Percentiles rank a stretch among this genome's conserved stretches.
Evolutionary conservation across 2,113 vertebrate genomes (phyloP).

Genomic region (Vicugna pacos): DNA sequence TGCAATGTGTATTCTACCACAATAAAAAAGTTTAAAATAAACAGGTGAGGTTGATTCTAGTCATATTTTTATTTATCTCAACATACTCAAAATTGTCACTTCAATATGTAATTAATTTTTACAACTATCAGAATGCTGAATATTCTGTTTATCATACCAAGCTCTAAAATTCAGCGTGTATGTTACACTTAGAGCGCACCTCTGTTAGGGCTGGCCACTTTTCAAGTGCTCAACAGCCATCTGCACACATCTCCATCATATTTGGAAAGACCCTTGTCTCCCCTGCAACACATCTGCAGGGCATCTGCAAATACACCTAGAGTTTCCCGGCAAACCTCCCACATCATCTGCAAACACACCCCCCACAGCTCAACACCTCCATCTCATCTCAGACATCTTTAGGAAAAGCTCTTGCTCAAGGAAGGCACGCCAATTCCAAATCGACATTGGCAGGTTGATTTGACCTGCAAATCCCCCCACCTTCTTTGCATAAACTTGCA

Average conservation of each 20-base stretch:
- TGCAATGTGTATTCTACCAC: not conserved
- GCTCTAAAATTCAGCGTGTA: not conserved
- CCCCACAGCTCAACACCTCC: not conserved
- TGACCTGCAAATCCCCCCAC: not conserved
- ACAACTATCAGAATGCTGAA: not conserved
- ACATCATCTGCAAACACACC: not conserved
- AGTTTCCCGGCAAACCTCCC: not conserved
- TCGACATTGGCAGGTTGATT: too few species aligned
- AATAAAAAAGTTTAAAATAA: not conserved
- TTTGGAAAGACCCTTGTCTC: not conserved
- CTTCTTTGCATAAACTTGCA: not conserved
- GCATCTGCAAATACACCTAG: not conserved
- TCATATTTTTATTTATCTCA: constrained; percentile 22
- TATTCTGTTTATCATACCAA: not conserved
- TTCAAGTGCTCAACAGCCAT: not conserved
- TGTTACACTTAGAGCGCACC: not conserved
- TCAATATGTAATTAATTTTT: not conserved
- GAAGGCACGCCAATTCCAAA: not conserved
- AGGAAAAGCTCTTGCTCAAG: not conserved
- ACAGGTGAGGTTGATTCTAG: not conserved
- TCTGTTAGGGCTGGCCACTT: not conserved
- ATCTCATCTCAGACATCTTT: not conserved
- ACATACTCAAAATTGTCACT: not conserved
- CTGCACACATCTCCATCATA: not conserved
- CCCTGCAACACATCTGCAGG: not conserved